These are phyloP conservation scores for Glyptemys insculpta DNA, from an alignment of 2,797 vertebrate species.

Conservation along the genomic window DNA sequence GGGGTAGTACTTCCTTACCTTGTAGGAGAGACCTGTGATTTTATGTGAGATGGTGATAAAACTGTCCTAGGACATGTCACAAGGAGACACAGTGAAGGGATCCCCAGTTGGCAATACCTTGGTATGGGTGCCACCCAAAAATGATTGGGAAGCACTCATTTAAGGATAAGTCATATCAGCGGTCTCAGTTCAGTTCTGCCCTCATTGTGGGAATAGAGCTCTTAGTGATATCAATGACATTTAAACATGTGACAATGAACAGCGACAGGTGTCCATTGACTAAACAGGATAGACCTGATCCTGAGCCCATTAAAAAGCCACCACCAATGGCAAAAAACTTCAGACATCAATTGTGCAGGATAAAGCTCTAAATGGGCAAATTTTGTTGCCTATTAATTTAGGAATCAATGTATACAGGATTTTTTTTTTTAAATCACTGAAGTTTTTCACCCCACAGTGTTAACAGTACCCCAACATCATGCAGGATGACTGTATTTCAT, in stretches of 20 bases:
- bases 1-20: not conserved
- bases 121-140: not conserved
- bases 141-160: not conserved
- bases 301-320: not conserved
- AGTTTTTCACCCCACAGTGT: not conserved
- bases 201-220: not conserved
- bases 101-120: not conserved
- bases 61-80: not conserved
- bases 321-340: not conserved
- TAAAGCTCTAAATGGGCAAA: not conserved
- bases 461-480: not conserved
- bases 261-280: not conserved
- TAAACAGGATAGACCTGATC: not conserved
- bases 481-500: no score
- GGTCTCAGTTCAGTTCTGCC: not conserved
- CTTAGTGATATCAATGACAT: not conserved
- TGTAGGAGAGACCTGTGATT: not conserved
- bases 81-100: not conserved
- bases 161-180: not conserved
- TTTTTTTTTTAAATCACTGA: not conserved
- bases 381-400: not conserved
- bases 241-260: rapidly evolving
- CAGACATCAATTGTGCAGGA: not conserved
- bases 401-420: not conserved
- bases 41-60: not conserved